A percentile compares a stretch with the other conserved stretches of the same genome.
Conservation (phyloP, 2,797 vertebrate species). For the Pristis pectinata region DNA sequence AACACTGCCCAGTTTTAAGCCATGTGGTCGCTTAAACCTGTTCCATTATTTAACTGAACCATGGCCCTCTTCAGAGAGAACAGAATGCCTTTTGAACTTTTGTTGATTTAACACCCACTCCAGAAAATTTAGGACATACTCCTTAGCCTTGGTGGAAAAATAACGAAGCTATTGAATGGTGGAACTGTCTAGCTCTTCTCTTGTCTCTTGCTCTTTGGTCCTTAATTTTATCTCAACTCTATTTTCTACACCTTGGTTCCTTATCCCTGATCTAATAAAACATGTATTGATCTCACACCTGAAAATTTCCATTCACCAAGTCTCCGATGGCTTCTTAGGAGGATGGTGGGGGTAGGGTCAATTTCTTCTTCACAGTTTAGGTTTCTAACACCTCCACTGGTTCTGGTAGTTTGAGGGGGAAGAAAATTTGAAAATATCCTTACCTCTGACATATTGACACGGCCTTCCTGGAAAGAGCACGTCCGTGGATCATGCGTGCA, state of each 20-base stretch:
- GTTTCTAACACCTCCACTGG: slow-evolving; percentile 43
- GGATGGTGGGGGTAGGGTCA: slow-evolving; percentile 1
- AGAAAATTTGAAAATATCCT: slow-evolving; percentile 51
- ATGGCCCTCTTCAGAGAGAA: no score
- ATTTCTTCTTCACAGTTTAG: neutral
- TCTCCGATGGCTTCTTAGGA: slow-evolving; percentile 35
- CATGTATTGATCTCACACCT: neutral
- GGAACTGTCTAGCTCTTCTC: no score
- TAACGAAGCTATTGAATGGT: no score
- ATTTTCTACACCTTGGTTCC: neutral
- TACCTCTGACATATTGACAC: slow-evolving; percentile 88
- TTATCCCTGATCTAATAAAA: neutral
- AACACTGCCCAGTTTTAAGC: no score
- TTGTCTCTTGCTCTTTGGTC: no score
- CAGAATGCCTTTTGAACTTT: no score
- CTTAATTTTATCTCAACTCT: neutral
- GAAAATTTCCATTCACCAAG: neutral
- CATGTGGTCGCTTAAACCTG: neutral
- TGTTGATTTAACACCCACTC: no score
- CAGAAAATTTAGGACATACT: no score
- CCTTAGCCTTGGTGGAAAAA: no score
- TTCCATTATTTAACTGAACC: neutral
- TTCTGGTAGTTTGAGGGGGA: slow-evolving; percentile 45
- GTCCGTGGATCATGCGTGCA: slow-evolving; percentile 91
- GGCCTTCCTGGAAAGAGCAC: slow-evolving; percentile 93